Evolutionary conservation across 2,113 vertebrate species (phyloP), one percentile per base, ranked within the genome.

Genomic region (Istiophorus platypterus): DNA sequence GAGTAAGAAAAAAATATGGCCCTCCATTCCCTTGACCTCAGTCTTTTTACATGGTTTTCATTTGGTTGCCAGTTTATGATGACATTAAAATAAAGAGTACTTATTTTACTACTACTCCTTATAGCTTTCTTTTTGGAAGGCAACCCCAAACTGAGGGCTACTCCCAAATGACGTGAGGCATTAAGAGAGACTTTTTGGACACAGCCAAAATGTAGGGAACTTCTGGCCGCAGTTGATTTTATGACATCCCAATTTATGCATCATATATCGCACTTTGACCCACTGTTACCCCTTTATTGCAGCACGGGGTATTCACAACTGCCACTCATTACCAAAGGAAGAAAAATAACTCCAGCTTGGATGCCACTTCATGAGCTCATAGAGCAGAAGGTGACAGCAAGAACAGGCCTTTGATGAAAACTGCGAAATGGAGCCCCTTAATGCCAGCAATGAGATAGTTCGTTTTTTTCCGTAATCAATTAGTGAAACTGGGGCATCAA

Each of bases 391-490:
- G 72, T 84, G 87, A 91, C 83, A 85, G 81, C 65, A 77, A 61
- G 78, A 74, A 51, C 5, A 34, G 47, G 57, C 59, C 87, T 91
- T 90, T 93, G 78, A 91, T 91, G 88, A 78, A 80, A 86, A 81
- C 74, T 65, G 59, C 81, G 82, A 90, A 86, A 91, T 81, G 39
- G 58, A 83, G 70, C 49, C 58, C 68, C 78, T 73, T 72, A 67
- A 68, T 89, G 87, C 88, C 91, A 94, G 79, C 34, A 68, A 89
- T 90, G 90, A 90, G 75, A 91, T 78, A 86, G 90, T 82, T 86
- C 72, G 80, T 71, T 71, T 14, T 84, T 80, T 72, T 41, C 78
- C 74, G 73, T 85, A 89, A 92, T 89, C 82, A 88, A 82, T 92
- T 91, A 82, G 80, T 41, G 27, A 52, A 84, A 82, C 22, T 72